These are phyloP conservation scores for Napeogenes sylphis DNA, from an alignment of 2,888 invertebrate genomes.

Conservation along the genomic window DNA sequence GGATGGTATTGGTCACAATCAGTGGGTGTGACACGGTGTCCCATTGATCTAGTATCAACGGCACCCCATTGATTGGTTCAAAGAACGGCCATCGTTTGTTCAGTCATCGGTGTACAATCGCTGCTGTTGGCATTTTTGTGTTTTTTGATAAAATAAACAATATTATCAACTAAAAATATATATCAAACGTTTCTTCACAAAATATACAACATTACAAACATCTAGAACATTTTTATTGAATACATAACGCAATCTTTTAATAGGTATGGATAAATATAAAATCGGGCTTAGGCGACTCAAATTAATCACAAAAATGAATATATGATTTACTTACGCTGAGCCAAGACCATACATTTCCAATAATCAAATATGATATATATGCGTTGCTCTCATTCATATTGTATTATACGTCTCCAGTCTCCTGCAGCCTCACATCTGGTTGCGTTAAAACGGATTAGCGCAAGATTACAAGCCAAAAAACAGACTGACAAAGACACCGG, in stretches of 20 bases:
- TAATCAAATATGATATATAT: constrained; percentile 4
- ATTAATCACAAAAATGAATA: no score
- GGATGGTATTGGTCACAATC: constrained; percentile 37
- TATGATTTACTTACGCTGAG: neutral
- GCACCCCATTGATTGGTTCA: constrained; percentile 71
- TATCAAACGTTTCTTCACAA: constrained; percentile 16
- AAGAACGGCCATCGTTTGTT: constrained; percentile 65
- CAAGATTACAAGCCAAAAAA: constrained; percentile 69
- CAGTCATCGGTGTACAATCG: constrained; percentile 53
- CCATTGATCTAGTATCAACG: constrained; percentile 69
- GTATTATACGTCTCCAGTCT: no score
- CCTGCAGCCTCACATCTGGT: constrained; percentile 59
- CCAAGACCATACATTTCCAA: constrained; percentile 14
- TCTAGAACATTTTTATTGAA: no score
- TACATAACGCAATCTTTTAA: no score
- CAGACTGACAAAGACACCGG: constrained; percentile 68
- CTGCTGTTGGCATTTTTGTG: neutral
- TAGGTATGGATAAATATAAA: no score
- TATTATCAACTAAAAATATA: neutral
- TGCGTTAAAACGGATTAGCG: constrained; percentile 75
- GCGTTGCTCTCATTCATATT: no score
- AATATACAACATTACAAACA: no score
- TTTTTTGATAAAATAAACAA: constrained; percentile 28
- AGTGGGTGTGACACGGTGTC: constrained; percentile 54
- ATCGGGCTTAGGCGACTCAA: no score